A percentile compares a stretch with the other conserved stretches of the same genome.
phyloP scores from a whole-genome alignment of 2,797 vertebrate genomes.

The Hypotaenidia philippensis region DNA sequence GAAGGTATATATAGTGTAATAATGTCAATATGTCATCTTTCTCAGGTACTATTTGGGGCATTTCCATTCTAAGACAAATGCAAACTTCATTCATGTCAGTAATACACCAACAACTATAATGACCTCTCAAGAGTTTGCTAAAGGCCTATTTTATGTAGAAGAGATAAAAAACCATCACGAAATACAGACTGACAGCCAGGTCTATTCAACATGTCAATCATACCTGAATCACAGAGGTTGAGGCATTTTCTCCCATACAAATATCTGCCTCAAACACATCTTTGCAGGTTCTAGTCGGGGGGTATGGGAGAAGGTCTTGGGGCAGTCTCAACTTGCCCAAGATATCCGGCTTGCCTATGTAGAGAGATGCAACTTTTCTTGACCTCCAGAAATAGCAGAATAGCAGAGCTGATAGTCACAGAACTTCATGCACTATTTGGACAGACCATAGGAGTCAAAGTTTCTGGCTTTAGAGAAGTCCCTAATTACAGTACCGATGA shows the following conservation, averaged over 20 bases:
- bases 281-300: rapidly evolving
- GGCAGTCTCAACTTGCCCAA: background rate
- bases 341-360: background rate
- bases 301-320: background rate
- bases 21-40: background rate
- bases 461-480: background rate
- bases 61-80: background rate
- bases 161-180: background rate
- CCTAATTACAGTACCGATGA: background rate
- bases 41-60: background rate
- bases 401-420: background rate
- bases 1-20: background rate
- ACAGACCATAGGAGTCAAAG: background rate
- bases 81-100: background rate
- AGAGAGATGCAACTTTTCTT: background rate
- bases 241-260: background rate
- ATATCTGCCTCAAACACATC: background rate
- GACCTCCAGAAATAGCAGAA: background rate
- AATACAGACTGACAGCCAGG: background rate
- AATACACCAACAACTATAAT: background rate
- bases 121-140: background rate
- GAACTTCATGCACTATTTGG: background rate
- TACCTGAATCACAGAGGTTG: background rate
- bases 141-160: background rate
- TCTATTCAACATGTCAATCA: background rate